phyloP scores from a whole-genome alignment of 1,140 invertebrate genomes.

The Drosophila orena region DNA sequence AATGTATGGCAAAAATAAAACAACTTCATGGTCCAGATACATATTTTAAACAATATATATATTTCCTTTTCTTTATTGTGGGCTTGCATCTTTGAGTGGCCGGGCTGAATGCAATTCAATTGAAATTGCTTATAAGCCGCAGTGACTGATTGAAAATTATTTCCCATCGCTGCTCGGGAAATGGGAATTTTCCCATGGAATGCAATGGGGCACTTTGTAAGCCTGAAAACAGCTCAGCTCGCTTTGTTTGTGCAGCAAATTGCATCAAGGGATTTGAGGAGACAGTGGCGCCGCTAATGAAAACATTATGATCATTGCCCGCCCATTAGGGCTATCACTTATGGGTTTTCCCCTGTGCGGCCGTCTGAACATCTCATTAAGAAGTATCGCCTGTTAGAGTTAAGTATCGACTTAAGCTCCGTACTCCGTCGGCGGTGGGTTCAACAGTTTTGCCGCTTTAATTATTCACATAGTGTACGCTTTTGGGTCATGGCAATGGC shows the following conservation, averaged over 20 bases:
- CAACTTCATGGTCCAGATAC: background rate
- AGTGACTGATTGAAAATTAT: conserved; percentile 16
- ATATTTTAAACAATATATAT: background rate
- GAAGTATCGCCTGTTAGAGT: background rate
- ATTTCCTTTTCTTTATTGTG: background rate
- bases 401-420: conserved; percentile 2
- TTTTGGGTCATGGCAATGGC: conserved; percentile 30
- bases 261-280: conserved; percentile 25
- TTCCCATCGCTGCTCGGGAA: background rate
- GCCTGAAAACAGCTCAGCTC: conserved; percentile 1
- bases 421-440: background rate
- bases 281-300: conserved; percentile 37
- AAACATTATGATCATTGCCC: conserved; percentile 34
- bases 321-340: conserved; percentile 32
- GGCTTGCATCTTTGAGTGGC: background rate
- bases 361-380: conserved; percentile 37
- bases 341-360: conserved; percentile 7
- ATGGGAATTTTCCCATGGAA: conserved; percentile 18
- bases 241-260: conserved; percentile 25
- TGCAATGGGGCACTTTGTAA: conserved; percentile 2
- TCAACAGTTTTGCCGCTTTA: conserved; percentile 11
- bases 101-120: conserved; percentile 2
- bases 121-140: background rate
- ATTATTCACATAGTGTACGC: conserved; percentile 48
- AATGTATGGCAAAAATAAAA: background rate